phyloP scores from a whole-genome alignment of 1,140 invertebrate species.

The Lutraria rhynchaena region DNA sequence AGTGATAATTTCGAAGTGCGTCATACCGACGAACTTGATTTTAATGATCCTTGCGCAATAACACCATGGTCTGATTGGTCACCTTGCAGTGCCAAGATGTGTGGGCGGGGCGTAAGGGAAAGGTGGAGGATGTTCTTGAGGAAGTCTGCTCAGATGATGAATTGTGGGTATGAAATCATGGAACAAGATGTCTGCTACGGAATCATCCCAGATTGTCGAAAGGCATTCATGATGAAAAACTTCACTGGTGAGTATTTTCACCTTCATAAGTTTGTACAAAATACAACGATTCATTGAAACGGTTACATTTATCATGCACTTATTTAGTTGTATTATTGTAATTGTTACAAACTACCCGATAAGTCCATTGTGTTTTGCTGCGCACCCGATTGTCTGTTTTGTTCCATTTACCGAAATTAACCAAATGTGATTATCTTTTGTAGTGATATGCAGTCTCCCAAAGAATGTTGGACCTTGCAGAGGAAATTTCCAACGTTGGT shows the following conservation, averaged over 20 bases:
- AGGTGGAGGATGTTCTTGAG: slow-evolving; percentile 75
- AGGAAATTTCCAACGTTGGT: slow-evolving; percentile 91
- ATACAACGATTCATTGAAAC: too few relatives aligned
- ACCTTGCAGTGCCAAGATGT: slow-evolving; percentile 85
- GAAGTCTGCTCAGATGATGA: slow-evolving; percentile 64
- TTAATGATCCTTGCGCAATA: slow-evolving; percentile 81
- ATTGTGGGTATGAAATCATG: slow-evolving; percentile 72
- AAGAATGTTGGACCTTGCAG: slow-evolving; percentile 91
- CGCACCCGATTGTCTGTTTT: too few relatives aligned
- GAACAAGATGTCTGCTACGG: slow-evolving; percentile 77
- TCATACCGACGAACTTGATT: slow-evolving; percentile 63
- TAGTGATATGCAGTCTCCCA: slow-evolving; percentile 82
- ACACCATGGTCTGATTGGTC: slow-evolving; percentile 85
- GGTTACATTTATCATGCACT: too few relatives aligned
- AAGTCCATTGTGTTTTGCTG: too few relatives aligned
- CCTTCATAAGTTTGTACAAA: too few relatives aligned
- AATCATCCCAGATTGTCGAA: slow-evolving; percentile 72
- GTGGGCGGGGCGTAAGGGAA: slow-evolving; percentile 81
- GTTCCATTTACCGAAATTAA: too few relatives aligned
- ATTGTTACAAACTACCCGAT: too few relatives aligned
- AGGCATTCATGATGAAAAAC: slow-evolving; percentile 78
- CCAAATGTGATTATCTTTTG: slow-evolving; percentile 45
- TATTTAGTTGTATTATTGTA: too few relatives aligned
- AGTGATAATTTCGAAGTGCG: slow-evolving; percentile 75
- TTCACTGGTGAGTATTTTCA: slow-evolving; percentile 76